A percentile compares a stretch with the other conserved stretches of the same genome.
Conservation (phyloP, 2,888 invertebrate genomes). For the Lepeophtheirus nordmannii region DNA sequence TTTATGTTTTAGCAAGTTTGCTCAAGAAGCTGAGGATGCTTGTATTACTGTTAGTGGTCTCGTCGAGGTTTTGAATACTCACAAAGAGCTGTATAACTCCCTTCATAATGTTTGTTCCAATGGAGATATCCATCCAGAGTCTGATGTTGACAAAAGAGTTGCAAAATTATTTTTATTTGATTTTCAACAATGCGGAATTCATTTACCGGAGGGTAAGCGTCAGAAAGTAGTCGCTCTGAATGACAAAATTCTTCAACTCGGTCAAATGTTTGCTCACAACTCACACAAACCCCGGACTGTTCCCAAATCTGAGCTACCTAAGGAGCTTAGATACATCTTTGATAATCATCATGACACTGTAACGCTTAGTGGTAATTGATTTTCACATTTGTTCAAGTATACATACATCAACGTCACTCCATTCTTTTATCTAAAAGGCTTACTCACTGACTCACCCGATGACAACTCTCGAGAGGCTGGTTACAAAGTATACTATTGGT, state of each 20-base stretch:
- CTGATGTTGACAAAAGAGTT: conserved; percentile 63
- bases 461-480: conserved; percentile 68
- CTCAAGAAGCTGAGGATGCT: conserved; percentile 35
- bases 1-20: too few relatives aligned
- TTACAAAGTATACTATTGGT: conserved; percentile 66
- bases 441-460: conserved; percentile 66
- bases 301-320: conserved; percentile 49
- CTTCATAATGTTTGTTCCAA: conserved; percentile 51
- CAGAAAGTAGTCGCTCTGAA: conserved; percentile 65
- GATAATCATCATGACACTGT: conserved; percentile 53
- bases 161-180: conserved; percentile 80
- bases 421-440: conserved; percentile 28
- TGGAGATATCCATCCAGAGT: conserved; percentile 50
- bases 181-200: conserved; percentile 95
- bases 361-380: conserved; percentile 46
- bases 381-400: background rate
- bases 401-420: background rate
- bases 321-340: conserved; percentile 50
- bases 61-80: conserved; percentile 88
- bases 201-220: conserved; percentile 58
- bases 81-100: conserved; percentile 61
- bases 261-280: conserved; percentile 65
- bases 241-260: conserved; percentile 59
- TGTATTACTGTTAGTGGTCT: conserved; percentile 73
- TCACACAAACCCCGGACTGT: conserved; percentile 53